Percentiles rank a stretch among this genome's conserved stretches.
Conservation (phyloP, 1,140 invertebrate species). For the Colletes latitarsis region DNA sequence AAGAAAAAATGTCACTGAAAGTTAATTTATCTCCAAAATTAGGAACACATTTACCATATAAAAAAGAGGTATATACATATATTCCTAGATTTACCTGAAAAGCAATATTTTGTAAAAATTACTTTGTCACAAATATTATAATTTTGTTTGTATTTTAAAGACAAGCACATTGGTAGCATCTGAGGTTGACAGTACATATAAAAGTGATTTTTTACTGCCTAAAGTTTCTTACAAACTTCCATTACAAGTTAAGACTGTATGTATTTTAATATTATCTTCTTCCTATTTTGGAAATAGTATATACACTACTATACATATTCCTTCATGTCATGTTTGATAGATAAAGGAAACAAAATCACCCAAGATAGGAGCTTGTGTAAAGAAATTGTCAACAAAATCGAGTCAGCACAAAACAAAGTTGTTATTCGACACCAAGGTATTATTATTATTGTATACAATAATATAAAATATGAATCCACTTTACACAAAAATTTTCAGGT, state of each 20-base stretch:
- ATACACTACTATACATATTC: neutral
- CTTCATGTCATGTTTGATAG: constrained; percentile 17
- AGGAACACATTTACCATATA: too few relatives aligned
- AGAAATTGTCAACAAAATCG: constrained; percentile 37
- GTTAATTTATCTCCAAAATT: constrained; percentile 41
- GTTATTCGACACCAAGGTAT: constrained; percentile 51
- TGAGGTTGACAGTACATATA: neutral
- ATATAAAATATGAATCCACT: neutral
- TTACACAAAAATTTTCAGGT: constrained; percentile 33
- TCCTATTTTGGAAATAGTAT: neutral
- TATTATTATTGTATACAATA: neutral
- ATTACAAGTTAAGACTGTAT: constrained; percentile 22
- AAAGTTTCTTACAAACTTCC: constrained; percentile 45
- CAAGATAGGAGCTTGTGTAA: constrained; percentile 26
- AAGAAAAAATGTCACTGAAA: neutral
- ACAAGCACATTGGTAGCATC: neutral
- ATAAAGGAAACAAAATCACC: constrained; percentile 29
- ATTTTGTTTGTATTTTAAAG: constrained; percentile 14
- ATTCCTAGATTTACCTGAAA: neutral
- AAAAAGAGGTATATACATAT: constrained; percentile 31
- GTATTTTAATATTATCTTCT: constrained; percentile 1
- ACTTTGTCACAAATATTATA: too few relatives aligned
- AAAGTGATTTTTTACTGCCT: constrained; percentile 36
- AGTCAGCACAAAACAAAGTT: constrained; percentile 37
- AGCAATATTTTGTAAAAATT: neutral